These are phyloP conservation scores for Eupithecia dodoneata DNA, from an alignment of 2,888 invertebrate species.

Conservation along the genomic window DNA sequence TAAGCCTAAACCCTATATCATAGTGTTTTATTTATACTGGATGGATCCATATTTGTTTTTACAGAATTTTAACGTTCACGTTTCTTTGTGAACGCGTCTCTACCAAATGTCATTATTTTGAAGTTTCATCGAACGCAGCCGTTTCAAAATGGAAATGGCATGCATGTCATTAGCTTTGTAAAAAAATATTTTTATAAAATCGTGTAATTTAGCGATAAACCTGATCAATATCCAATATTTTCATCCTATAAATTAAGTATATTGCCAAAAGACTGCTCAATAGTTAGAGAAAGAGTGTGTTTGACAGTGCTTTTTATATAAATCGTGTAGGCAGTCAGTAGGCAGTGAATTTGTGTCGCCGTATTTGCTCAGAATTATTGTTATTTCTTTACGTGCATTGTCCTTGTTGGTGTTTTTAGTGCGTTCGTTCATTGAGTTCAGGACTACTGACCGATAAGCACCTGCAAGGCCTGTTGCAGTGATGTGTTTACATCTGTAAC, in stretches of 20 bases:
- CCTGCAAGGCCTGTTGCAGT: constrained; percentile 62
- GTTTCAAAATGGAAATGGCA: constrained; percentile 76
- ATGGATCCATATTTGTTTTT: too few relatives aligned
- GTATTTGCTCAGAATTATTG: constrained; percentile 63
- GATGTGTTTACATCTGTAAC: constrained; percentile 82
- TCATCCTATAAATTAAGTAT: constrained; percentile 44
- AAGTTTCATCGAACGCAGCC: constrained; percentile 70
- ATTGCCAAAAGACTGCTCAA: constrained; percentile 59
- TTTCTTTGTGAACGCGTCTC: constrained; percentile 58
- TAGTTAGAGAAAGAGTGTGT: constrained; percentile 48
- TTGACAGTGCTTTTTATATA: constrained; percentile 55
- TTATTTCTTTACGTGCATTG: constrained; percentile 56
- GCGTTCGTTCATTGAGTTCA: constrained; percentile 44
- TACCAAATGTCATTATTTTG: constrained; percentile 50
- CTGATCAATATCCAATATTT: constrained; percentile 46
- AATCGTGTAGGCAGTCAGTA: constrained; percentile 78
- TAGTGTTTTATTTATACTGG: too few relatives aligned
- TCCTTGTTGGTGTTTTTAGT: constrained; percentile 52
- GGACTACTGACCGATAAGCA: constrained; percentile 54
- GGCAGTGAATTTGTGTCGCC: constrained; percentile 74
- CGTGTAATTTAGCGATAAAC: constrained; percentile 57
- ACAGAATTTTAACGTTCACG: too few relatives aligned
- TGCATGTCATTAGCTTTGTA: constrained; percentile 78
- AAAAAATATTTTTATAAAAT: constrained; percentile 63
- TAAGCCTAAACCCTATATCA: too few relatives aligned